Evolutionary conservation across 2,797 vertebrate species (phyloP).

Genomic region (Cryptoprocta ferox): DNA sequence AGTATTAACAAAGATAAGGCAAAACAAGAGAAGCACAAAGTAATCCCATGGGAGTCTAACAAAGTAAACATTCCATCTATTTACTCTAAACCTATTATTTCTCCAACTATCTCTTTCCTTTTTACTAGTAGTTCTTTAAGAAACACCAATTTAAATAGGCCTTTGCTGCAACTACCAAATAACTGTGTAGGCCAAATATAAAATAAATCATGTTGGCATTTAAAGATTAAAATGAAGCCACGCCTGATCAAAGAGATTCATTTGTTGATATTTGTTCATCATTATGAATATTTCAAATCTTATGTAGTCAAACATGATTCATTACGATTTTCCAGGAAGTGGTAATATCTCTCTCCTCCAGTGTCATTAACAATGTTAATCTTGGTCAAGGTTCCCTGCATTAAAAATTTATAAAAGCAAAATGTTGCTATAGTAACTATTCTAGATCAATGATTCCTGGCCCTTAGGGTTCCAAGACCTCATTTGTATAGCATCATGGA

Average conservation of each 20-base stretch:
- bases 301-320: constrained; percentile 63
- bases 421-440: constrained; percentile 46
- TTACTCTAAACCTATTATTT: constrained; percentile 40
- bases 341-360: constrained; percentile 51
- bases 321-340: constrained; percentile 57
- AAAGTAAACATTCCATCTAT: constrained; percentile 61
- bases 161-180: constrained; percentile 51
- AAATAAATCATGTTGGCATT: constrained; percentile 63
- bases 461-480: not conserved
- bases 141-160: not conserved
- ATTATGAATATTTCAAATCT: constrained; percentile 63
- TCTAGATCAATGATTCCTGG: constrained; percentile 1
- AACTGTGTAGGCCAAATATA: constrained; percentile 37
- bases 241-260: constrained; percentile 66
- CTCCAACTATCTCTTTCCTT: constrained; percentile 42
- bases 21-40: constrained; percentile 66
- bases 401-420: constrained; percentile 60
- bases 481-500: not conserved
- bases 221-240: constrained; percentile 68
- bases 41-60: constrained; percentile 60
- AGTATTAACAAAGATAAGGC: constrained; percentile 72
- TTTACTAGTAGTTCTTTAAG: constrained; percentile 49
- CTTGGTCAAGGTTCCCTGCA: constrained; percentile 49
- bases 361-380: constrained; percentile 43
- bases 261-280: constrained; percentile 63